Conservation (phyloP, 1,140 invertebrate genomes). For the Penaeus vannamei region DNA sequence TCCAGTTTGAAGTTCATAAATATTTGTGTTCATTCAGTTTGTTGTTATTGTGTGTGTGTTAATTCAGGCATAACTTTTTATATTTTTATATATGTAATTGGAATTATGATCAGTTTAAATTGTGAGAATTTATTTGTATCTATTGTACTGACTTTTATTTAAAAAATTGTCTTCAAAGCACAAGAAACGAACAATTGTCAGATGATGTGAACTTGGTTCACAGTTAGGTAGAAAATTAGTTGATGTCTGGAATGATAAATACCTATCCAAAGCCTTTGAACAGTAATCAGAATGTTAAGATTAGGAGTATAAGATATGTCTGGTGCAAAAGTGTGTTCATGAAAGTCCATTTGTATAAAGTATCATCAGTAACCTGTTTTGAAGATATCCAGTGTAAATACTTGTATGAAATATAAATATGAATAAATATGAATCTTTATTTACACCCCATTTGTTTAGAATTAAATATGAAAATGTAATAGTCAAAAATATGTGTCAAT, state of each 20-base stretch:
- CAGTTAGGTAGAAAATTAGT: slow-evolving; percentile 28
- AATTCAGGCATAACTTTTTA: slow-evolving; percentile 54
- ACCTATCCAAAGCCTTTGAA: slow-evolving; percentile 23
- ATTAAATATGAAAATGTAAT: neutral
- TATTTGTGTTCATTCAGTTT: slow-evolving; percentile 56
- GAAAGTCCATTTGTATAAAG: slow-evolving; percentile 62
- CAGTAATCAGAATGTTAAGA: neutral
- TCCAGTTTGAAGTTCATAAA: slow-evolving; percentile 49
- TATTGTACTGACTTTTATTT: slow-evolving; percentile 31
- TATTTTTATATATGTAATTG: slow-evolving; percentile 60
- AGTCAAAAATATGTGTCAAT: no score
- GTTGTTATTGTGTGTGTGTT: slow-evolving; percentile 59
- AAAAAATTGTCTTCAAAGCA: slow-evolving; percentile 55
- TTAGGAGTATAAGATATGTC: slow-evolving; percentile 41
- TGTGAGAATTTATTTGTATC: slow-evolving; percentile 36
- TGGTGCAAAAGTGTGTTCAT: slow-evolving; percentile 59
- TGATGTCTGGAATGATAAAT: slow-evolving; percentile 44
- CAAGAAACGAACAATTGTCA: slow-evolving; percentile 41
- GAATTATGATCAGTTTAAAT: slow-evolving; percentile 44
- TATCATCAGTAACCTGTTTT: slow-evolving; percentile 51
- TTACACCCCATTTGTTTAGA: neutral
- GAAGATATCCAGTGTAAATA: slow-evolving; percentile 62
- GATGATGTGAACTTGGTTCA: slow-evolving; percentile 28
- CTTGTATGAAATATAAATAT: slow-evolving; percentile 63
- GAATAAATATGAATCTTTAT: slow-evolving; percentile 2